Percentiles rank a stretch among this genome's conserved stretches.
Conservation (phyloP, 2,888 invertebrate genomes). For the Sinodicranocentrus sp. region DNA sequence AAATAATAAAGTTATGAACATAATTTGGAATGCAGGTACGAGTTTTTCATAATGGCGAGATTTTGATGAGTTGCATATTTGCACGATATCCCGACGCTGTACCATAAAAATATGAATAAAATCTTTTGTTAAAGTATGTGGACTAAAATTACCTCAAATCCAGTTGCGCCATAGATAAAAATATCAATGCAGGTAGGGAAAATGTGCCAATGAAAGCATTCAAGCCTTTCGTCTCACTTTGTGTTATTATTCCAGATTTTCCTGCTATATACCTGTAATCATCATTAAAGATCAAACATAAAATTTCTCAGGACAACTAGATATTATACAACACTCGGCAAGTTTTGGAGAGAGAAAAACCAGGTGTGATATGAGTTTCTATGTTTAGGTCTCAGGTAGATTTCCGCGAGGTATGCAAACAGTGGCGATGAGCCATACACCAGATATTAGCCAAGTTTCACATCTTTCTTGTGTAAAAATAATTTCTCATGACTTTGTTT, state of each 20-base stretch:
- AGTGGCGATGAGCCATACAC: no score
- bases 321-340: neutral
- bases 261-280: constrained; percentile 88
- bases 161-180: constrained; percentile 91
- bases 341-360: neutral
- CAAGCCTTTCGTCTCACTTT: constrained; percentile 92
- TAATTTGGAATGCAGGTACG: no score
- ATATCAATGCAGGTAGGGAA: constrained; percentile 94
- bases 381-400: no score
- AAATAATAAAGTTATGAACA: no score
- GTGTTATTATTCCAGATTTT: constrained; percentile 88
- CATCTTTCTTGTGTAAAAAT: neutral
- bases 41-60: no score
- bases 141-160: constrained; percentile 83
- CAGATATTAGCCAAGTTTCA: neutral
- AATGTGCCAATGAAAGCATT: constrained; percentile 96
- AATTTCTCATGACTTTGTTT: neutral
- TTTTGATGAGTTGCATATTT: no score
- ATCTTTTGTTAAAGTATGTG: no score
- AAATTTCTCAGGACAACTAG: neutral
- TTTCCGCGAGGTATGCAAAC: neutral
- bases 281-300: neutral
- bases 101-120: no score
- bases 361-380: no score
- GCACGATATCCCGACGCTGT: no score